Evolutionary conservation across 2,888 invertebrate species (phyloP), one percentile per base, ranked within the genome.

Genomic region (Parnassius glacialis): DNA sequence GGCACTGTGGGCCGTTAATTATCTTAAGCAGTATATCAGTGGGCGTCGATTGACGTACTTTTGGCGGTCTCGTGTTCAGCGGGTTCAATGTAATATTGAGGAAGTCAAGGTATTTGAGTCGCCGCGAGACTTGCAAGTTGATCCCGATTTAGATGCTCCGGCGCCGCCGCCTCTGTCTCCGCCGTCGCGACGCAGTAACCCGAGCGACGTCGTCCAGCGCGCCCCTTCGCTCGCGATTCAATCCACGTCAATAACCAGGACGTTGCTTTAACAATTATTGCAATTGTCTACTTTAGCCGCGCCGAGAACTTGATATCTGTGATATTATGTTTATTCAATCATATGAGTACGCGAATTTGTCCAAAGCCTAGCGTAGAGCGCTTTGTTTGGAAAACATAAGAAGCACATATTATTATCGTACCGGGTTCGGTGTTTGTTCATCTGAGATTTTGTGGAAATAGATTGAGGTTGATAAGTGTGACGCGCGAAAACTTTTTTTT

Each of bases 61-160:
- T 87, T 84, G 79, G 85, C 84, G 83, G 83, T 85, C 85, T 88
- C 79, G 81, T 85, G 85, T 74, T 81, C 80, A 73, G 78, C 76
- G 91, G 88, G 91, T 91, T 91, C 91, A 90, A 90, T 90, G 91
- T 91, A 90, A 90, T 91, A 90, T 91, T 90, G 90, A 91, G 91
- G 91, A 91, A 91, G 90, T 90, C 90, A 90, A 90, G 90, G 91
- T 91, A 91, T 91, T 90, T 90, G 89, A 90, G 89, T 85, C 87
- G 90, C 83, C 79, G 85, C 84, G 90, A 87, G 90, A 89, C 83
- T 88, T 83, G 87, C 83, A 85, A 89, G 87, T 84, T 87, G 87
- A 85, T 91, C 91, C 91, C 90, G 90, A 91, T 89, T 90, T 91
- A 91, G 91, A 87, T 89, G 87, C 84, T 83, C 89, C 85, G 88